A percentile compares a stretch with the other conserved stretches of the same genome.
Conservation (phyloP, 2,888 invertebrate genomes). For the Andrena bicolor region DNA sequence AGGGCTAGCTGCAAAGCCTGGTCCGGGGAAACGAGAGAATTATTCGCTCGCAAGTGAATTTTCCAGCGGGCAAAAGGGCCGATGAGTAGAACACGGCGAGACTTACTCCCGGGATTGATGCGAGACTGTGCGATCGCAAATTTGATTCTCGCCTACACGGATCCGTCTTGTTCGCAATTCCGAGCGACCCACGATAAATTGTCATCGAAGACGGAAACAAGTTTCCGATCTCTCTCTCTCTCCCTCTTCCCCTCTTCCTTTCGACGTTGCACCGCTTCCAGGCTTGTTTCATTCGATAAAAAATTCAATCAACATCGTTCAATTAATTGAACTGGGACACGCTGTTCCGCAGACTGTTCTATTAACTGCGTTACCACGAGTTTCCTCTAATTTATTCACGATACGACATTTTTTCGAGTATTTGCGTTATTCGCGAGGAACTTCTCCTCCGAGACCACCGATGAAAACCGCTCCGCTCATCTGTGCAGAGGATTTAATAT, state of each 20-base stretch:
- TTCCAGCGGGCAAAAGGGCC: constrained; percentile 16
- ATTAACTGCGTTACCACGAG: neutral
- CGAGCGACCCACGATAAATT: constrained; percentile 34
- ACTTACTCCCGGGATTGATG: constrained; percentile 18
- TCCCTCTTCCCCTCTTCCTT: neutral
- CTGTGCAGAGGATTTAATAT: neutral
- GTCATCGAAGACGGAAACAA: constrained; percentile 47
- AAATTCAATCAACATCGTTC: constrained; percentile 34
- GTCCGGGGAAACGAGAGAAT: constrained; percentile 65
- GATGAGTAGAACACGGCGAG: neutral
- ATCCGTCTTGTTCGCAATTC: constrained; percentile 34
- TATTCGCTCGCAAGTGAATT: constrained; percentile 65
- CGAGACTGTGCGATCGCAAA: constrained; percentile 39
- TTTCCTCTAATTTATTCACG: neutral
- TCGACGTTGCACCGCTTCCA: neutral
- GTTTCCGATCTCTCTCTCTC: constrained; percentile 6
- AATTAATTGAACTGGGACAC: constrained; percentile 25
- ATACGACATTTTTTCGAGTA: neutral
- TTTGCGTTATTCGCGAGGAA: neutral
- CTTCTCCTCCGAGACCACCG: neutral
- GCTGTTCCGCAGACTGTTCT: neutral
- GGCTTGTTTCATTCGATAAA: neutral
- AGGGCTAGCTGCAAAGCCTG: constrained; percentile 58
- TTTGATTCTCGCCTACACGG: constrained; percentile 39
- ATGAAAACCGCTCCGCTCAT: neutral